Evolutionary conservation across 2,113 vertebrate species (phyloP).

Genomic region (Craseonycteris thonglongyai): DNA sequence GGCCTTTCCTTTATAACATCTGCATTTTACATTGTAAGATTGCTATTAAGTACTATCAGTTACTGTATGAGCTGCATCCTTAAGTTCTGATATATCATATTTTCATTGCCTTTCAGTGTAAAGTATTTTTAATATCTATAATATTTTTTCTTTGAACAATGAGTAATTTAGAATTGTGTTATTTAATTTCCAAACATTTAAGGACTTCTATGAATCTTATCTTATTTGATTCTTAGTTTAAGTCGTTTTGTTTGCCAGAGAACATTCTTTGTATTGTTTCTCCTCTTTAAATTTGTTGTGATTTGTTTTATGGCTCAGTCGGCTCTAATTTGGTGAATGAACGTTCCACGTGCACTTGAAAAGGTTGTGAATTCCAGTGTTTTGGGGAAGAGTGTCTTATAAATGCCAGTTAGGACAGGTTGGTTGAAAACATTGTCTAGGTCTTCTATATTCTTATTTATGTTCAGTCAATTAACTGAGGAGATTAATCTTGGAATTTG

Average conservation of each 20-base stretch:
- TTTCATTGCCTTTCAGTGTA: not conserved
- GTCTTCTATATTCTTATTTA: not conserved
- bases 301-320: not conserved
- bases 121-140: not conserved
- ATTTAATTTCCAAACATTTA: not conserved
- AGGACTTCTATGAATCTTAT: not conserved
- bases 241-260: not conserved
- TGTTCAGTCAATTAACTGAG: not conserved
- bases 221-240: not conserved
- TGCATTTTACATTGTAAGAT: conserved; percentile 8
- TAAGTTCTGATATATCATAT: not conserved
- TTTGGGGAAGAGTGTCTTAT: not conserved
- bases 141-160: not conserved
- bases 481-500: not conserved
- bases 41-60: not conserved
- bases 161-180: not conserved
- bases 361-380: not conserved
- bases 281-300: not conserved
- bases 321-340: not conserved
- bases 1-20: not conserved
- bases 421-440: not conserved
- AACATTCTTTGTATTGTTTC: not conserved
- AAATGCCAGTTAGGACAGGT: not conserved
- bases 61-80: not conserved
- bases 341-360: not conserved